Conservation (phyloP, 1,140 invertebrate species). For the Megalonaias nervosa region DNA sequence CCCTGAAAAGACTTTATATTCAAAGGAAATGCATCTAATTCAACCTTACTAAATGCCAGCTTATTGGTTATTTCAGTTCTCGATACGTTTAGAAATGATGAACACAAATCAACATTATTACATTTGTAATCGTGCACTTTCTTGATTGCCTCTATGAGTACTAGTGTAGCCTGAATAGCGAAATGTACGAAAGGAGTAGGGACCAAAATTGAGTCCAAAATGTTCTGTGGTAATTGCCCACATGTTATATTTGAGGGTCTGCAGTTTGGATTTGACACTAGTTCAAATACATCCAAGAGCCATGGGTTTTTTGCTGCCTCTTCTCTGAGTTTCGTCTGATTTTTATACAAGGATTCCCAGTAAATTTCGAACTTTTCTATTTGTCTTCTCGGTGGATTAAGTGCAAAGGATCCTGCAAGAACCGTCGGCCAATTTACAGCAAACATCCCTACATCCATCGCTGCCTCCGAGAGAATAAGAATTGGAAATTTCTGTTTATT, state of each 20-base stretch:
- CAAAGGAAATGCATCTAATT: no score
- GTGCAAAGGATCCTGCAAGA: conserved; percentile 15
- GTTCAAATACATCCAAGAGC: conserved; percentile 9
- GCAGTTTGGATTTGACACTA: neutral
- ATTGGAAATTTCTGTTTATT: neutral
- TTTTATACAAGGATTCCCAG: conserved; percentile 9
- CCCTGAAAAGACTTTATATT: no score
- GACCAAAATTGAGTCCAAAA: neutral
- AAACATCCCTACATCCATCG: neutral
- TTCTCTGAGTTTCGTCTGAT: neutral
- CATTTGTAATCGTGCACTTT: neutral
- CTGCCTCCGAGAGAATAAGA: conserved; percentile 25
- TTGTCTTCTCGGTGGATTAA: conserved; percentile 15
- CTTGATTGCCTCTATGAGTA: conserved; percentile 1
- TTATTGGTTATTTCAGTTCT: no score
- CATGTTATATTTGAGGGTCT: neutral
- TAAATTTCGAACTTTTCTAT: conserved; percentile 8
- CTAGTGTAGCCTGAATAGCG: conserved; percentile 25
- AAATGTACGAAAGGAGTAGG: conserved; percentile 22
- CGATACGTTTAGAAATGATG: no score
- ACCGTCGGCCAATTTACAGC: neutral
- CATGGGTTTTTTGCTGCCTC: conserved; percentile 7
- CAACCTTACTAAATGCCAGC: no score
- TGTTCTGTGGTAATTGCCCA: neutral
- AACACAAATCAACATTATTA: neutral